Conservation (phyloP, 2,113 vertebrate species). For the Petroica traversi region DNA sequence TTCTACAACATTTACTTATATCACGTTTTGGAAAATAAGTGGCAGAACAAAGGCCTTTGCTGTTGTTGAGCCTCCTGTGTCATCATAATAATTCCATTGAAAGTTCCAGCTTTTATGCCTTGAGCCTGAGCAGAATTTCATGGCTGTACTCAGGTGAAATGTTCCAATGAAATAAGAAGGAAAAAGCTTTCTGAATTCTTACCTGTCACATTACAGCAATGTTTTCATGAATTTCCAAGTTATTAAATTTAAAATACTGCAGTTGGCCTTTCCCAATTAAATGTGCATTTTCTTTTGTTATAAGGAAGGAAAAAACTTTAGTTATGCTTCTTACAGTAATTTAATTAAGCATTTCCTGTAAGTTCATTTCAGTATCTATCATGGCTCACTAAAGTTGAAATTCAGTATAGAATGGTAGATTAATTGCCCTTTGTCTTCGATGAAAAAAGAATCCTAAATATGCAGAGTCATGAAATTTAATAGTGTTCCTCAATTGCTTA, state of each 20-base stretch:
- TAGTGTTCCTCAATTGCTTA: slow-evolving; percentile 83
- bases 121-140: background rate
- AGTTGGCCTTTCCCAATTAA: slow-evolving; percentile 56
- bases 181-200: background rate
- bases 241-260: slow-evolving; percentile 41
- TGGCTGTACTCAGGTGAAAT: background rate
- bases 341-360: slow-evolving; percentile 86
- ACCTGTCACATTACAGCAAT: background rate
- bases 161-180: background rate
- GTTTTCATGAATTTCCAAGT: slow-evolving; percentile 26
- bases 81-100: background rate
- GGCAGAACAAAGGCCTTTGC: background rate
- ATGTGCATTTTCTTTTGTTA: slow-evolving; percentile 63
- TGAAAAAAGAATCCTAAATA: slow-evolving; percentile 85
- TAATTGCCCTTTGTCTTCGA: slow-evolving; percentile 88
- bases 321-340: slow-evolving; percentile 79
- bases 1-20: background rate
- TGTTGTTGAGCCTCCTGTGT: background rate
- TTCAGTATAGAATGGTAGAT: slow-evolving; percentile 78
- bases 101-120: background rate
- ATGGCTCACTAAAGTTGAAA: slow-evolving; percentile 82
- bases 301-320: slow-evolving; percentile 33
- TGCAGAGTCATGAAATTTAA: slow-evolving; percentile 88
- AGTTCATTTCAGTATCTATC: slow-evolving; percentile 81
- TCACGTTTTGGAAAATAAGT: background rate